Percentiles rank a stretch among this genome's conserved stretches.
phyloP scores from a whole-genome alignment of 2,888 invertebrate species.

The Gerris lacustris region DNA sequence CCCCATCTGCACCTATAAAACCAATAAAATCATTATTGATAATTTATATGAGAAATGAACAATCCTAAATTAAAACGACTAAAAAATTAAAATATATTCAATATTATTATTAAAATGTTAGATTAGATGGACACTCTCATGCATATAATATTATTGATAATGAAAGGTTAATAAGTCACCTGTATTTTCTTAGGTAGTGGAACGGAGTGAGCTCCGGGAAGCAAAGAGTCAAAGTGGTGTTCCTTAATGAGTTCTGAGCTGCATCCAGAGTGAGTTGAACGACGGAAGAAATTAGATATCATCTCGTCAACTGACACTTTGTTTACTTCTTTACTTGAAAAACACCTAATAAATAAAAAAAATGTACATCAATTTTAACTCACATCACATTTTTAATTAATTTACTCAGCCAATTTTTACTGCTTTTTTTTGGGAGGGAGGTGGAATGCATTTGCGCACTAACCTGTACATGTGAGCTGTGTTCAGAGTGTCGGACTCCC shows the following conservation, averaged over 20 bases:
- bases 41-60: neutral
- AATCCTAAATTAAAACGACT: too few relatives aligned
- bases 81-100: too few relatives aligned
- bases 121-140: too few relatives aligned
- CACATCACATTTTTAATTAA: too few relatives aligned
- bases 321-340: slow-evolving; percentile 41
- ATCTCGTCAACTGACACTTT: slow-evolving; percentile 51
- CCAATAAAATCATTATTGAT: slow-evolving; percentile 1
- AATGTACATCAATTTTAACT: neutral
- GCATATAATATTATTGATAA: too few relatives aligned
- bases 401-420: too few relatives aligned
- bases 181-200: slow-evolving; percentile 62
- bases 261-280: neutral
- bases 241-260: neutral
- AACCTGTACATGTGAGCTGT: too few relatives aligned
- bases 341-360: slow-evolving; percentile 35
- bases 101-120: too few relatives aligned
- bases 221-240: slow-evolving; percentile 47
- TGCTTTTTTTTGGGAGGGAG: too few relatives aligned
- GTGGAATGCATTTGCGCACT: too few relatives aligned
- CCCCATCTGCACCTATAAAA: slow-evolving; percentile 53
- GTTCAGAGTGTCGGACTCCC: too few relatives aligned
- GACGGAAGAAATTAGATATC: slow-evolving; percentile 46
- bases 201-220: slow-evolving; percentile 53
- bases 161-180: slow-evolving; percentile 19